Conservation (phyloP, 2,888 invertebrate genomes). For the Tyria jacobaeae region DNA sequence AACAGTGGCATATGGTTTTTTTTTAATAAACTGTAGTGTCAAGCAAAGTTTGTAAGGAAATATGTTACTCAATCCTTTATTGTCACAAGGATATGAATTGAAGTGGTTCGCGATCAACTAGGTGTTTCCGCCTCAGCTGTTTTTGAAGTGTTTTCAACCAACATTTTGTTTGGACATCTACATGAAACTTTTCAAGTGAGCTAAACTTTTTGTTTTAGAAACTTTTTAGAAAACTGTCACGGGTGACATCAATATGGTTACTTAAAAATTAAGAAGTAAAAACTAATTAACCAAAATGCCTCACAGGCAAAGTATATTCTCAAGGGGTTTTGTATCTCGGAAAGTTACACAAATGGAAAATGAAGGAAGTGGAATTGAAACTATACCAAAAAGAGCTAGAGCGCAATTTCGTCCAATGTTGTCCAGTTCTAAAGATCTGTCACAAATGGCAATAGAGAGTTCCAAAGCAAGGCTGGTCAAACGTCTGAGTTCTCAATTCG, state of each 20-base stretch:
- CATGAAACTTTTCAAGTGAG: constrained; percentile 34
- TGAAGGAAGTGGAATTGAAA: constrained; percentile 11
- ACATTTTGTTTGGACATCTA: constrained; percentile 57
- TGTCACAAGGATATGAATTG: constrained; percentile 84
- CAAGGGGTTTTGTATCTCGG: constrained; percentile 31
- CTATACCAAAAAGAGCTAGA: not conserved
- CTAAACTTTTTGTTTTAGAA: constrained; percentile 46
- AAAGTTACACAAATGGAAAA: constrained; percentile 28
- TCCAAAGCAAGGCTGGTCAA: constrained; percentile 47
- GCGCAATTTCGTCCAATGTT: constrained; percentile 28
- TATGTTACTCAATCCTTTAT: constrained; percentile 83
- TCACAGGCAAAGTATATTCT: constrained; percentile 41
- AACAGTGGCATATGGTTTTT: constrained; percentile 16
- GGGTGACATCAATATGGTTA: constrained; percentile 42
- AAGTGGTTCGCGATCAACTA: constrained; percentile 85
- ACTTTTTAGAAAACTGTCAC: constrained; percentile 41
- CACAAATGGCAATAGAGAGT: constrained; percentile 49
- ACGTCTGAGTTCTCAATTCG: not conserved
- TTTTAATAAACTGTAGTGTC: constrained; percentile 28
- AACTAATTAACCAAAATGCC: constrained; percentile 38
- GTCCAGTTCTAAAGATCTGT: constrained; percentile 48
- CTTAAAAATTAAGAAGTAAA: constrained; percentile 46
- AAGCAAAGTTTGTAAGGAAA: constrained; percentile 69
- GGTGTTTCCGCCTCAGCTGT: constrained; percentile 83
- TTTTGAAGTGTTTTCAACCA: constrained; percentile 54